Evolutionary conservation across 2,113 vertebrate genomes (phyloP).

Genomic region (Amphiprion percula): DNA sequence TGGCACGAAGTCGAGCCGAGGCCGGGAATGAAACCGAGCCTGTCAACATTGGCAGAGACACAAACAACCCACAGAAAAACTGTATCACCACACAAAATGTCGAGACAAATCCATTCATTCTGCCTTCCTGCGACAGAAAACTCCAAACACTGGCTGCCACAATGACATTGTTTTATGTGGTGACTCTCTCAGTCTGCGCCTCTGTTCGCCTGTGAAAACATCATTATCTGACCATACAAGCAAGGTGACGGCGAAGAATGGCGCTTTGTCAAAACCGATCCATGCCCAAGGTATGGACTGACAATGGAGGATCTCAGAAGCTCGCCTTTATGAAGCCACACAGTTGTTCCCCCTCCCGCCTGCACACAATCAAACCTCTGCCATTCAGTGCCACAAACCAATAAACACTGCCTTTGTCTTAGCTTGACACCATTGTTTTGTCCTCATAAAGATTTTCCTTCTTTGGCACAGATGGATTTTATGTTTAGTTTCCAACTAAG

Average conservation of each 20-base stretch:
- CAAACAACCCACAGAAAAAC: slow-evolving; percentile 70
- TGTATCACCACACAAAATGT: slow-evolving; percentile 49
- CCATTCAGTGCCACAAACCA: slow-evolving; percentile 73
- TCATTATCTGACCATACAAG: slow-evolving; percentile 73
- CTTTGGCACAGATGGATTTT: slow-evolving; percentile 66
- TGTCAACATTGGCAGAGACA: slow-evolving; percentile 71
- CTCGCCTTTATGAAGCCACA: slow-evolving; percentile 76
- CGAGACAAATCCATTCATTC: slow-evolving; percentile 70
- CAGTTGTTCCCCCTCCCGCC: slow-evolving; percentile 73
- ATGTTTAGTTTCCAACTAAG: slow-evolving; percentile 48
- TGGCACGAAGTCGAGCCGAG: slow-evolving; percentile 65
- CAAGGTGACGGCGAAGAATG: slow-evolving; percentile 80
- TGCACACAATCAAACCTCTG: slow-evolving; percentile 75
- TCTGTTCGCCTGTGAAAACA: slow-evolving; percentile 54
- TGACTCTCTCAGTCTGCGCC: slow-evolving; percentile 61
- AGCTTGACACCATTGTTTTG: slow-evolving; percentile 77
- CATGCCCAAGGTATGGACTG: slow-evolving; percentile 77
- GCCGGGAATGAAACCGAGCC: slow-evolving; percentile 63
- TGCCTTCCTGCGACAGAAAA: slow-evolving; percentile 45
- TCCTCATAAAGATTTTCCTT: slow-evolving; percentile 73
- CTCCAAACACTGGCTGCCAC: slow-evolving; percentile 39
- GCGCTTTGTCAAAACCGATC: slow-evolving; percentile 76
- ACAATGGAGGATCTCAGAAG: slow-evolving; percentile 77
- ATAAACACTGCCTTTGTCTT: slow-evolving; percentile 82
- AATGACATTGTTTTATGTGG: slow-evolving; percentile 65